phyloP scores from a whole-genome alignment of 2,113 vertebrate genomes.

The Archocentrus centrarchus region DNA sequence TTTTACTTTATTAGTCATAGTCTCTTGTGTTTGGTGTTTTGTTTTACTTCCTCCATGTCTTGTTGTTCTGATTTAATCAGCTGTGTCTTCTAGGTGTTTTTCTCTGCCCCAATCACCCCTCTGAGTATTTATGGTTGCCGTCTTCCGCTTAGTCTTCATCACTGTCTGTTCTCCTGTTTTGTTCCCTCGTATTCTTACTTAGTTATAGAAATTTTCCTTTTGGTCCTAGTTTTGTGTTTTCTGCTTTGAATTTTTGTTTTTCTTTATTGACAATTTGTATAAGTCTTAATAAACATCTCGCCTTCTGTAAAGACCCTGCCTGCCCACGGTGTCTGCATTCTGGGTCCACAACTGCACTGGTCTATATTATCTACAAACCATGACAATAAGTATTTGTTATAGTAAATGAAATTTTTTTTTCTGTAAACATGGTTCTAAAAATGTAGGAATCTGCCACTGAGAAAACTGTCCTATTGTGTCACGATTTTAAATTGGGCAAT shows the following conservation, averaged over 20 bases:
- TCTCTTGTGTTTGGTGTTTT: too few species aligned
- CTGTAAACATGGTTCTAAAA: background rate
- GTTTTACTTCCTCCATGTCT: too few species aligned
- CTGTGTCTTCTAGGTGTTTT: too few species aligned
- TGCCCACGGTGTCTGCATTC: background rate
- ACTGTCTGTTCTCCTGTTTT: background rate
- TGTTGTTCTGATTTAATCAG: too few species aligned
- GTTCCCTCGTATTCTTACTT: too few species aligned
- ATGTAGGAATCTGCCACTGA: background rate
- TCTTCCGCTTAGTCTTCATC: background rate
- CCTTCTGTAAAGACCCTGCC: background rate
- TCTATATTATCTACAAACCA: background rate
- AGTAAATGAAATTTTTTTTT: background rate
- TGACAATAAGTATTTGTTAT: background rate
- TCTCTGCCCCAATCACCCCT: too few species aligned
- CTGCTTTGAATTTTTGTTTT: background rate
- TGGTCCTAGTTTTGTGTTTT: background rate
- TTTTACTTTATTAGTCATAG: background rate
- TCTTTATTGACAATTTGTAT: background rate
- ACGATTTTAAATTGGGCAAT: background rate
- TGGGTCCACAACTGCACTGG: background rate
- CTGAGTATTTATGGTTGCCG: background rate
- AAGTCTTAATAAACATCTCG: background rate
- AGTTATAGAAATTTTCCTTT: background rate
- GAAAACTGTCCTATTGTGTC: background rate